Conservation (phyloP, 2,113 vertebrate species). For the Tympanuchus pallidicinctus region DNA sequence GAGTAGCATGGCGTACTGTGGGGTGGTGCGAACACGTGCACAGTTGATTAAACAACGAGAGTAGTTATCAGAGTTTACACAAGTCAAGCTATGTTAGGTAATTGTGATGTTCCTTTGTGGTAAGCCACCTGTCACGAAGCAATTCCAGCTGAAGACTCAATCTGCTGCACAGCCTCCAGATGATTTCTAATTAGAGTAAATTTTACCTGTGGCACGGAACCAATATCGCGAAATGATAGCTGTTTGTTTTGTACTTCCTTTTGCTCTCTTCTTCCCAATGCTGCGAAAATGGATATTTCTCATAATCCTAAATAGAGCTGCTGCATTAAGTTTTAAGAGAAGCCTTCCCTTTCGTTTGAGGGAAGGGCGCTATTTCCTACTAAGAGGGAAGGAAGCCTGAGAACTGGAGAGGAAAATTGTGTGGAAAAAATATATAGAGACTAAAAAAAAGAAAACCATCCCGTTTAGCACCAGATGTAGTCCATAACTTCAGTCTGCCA, state of each 20-base stretch:
- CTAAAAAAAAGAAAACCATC: not conserved
- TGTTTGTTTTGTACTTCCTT: not conserved
- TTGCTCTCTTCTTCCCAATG: not conserved
- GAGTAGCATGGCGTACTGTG: constrained; percentile 1
- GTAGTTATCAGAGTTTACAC: constrained; percentile 77
- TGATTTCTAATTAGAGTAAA: constrained; percentile 78
- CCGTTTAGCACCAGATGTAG: not conserved
- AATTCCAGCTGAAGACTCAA: constrained; percentile 75
- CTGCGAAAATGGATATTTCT: constrained; percentile 28
- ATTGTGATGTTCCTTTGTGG: constrained; percentile 78
- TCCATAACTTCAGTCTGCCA: not conserved
- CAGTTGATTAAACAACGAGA: constrained; percentile 80
- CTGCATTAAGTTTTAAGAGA: not conserved
- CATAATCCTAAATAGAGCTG: constrained; percentile 37
- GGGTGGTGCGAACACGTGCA: constrained; percentile 64
- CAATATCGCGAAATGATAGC: constrained; percentile 12
- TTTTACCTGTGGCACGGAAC: constrained; percentile 65
- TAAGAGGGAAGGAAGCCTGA: not conserved
- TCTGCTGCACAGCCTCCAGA: constrained; percentile 76
- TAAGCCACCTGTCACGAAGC: constrained; percentile 78
- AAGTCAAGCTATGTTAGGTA: constrained; percentile 79
- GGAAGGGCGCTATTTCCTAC: not conserved
- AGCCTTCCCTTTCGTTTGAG: not conserved
- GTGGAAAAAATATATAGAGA: no score
- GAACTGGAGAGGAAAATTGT: not conserved